Evolutionary conservation across 2,113 vertebrate genomes (phyloP).

Genomic region (Tetraodon nigroviridis): DNA sequence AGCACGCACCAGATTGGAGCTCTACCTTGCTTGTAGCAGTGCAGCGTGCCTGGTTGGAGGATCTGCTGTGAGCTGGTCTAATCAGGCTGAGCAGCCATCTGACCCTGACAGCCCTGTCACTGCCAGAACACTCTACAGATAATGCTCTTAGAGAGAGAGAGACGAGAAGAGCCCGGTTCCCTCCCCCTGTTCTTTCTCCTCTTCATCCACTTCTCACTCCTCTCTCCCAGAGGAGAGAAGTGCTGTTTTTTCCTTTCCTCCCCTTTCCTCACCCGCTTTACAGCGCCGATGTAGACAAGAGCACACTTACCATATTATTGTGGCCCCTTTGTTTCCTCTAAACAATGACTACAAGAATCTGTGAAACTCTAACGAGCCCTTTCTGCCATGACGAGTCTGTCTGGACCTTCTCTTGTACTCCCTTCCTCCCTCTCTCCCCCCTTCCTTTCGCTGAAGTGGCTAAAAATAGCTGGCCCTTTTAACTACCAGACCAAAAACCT

Average conservation of each 20-base stretch:
- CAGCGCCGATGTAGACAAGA: conserved; percentile 10
- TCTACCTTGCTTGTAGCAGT: conserved; percentile 31
- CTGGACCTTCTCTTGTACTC: conserved; percentile 42
- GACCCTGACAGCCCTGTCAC: conserved; percentile 74
- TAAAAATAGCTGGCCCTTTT: conserved; percentile 59
- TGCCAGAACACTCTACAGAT: conserved; percentile 66
- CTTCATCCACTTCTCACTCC: conserved; percentile 37
- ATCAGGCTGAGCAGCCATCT: conserved; percentile 72
- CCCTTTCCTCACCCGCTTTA: conserved; percentile 4
- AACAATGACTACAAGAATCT: background rate
- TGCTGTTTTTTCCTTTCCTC: conserved; percentile 1
- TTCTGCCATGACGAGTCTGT: conserved; percentile 23
- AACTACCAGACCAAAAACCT: conserved; percentile 46
- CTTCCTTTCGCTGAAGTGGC: conserved; percentile 14
- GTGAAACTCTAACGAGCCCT: background rate
- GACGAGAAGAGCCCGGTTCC: conserved; percentile 3
- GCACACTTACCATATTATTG: background rate
- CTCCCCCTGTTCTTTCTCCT: conserved; percentile 20
- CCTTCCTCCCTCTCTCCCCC: conserved; percentile 1
- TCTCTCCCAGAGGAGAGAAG: conserved; percentile 9
- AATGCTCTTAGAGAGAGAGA: conserved; percentile 68
- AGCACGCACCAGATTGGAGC: conserved; percentile 13
- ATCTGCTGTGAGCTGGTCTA: conserved; percentile 71
- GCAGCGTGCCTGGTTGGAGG: conserved; percentile 42
- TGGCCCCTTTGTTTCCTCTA: background rate